These are phyloP conservation scores for Leptobrachium leishanense DNA, from an alignment of 2,113 vertebrate species.

Conservation along the genomic window DNA sequence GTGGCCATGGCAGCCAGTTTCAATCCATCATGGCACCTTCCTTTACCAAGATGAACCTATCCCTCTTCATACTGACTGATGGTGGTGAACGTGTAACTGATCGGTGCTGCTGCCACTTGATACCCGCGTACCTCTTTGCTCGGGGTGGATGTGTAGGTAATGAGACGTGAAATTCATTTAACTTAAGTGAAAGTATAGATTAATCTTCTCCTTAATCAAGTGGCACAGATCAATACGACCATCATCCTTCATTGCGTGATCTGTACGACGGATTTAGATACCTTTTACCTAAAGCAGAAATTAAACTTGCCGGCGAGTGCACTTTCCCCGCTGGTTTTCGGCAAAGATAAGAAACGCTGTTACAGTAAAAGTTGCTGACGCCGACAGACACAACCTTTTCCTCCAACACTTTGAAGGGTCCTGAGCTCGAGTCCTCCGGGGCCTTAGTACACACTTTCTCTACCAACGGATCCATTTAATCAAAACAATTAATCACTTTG, in stretches of 20 bases:
- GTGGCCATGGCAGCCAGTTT: background rate
- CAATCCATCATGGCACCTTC: background rate
- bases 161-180: background rate
- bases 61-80: background rate
- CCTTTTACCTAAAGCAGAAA: conserved; percentile 15
- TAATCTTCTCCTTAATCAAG: conserved; percentile 20
- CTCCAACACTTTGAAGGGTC: too few species aligned
- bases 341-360: too few species aligned
- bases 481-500: too few species aligned
- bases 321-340: too few species aligned
- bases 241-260: background rate
- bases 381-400: too few species aligned
- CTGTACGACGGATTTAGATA: background rate
- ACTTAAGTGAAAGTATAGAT: conserved; percentile 12
- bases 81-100: too few species aligned
- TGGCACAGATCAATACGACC: conserved; percentile 11
- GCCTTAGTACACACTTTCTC: too few species aligned
- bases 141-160: background rate
- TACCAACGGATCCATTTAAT: too few species aligned
- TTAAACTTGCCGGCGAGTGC: background rate
- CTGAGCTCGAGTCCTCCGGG: too few species aligned
- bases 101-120: background rate
- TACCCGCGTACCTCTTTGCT: background rate
- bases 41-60: background rate
- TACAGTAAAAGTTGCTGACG: too few species aligned